Percentiles rank a stretch among this genome's conserved stretches.
phyloP scores from a whole-genome alignment of 2,888 invertebrate species.

The Thecophora atra region DNA sequence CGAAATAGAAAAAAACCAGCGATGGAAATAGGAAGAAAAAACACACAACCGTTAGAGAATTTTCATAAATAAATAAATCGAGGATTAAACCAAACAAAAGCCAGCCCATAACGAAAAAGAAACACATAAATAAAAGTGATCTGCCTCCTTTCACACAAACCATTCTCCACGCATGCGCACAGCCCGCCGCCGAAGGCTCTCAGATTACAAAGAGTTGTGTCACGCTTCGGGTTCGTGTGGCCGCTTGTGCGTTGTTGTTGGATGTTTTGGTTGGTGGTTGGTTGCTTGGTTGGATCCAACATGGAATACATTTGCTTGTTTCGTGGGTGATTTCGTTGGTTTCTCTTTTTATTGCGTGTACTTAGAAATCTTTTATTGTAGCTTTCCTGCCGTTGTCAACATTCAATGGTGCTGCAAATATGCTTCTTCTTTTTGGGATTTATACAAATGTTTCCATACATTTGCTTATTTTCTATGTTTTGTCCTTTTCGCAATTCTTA shows the following conservation, averaged over 20 bases:
- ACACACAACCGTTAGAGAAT: constrained; percentile 18
- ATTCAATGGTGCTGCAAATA: constrained; percentile 17
- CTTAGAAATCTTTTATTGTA: constrained; percentile 25
- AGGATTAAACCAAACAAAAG: neutral
- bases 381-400: constrained; percentile 4
- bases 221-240: constrained; percentile 25
- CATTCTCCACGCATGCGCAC: constrained; percentile 24
- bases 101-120: neutral
- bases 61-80: constrained; percentile 22
- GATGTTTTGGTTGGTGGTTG: neutral
- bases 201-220: constrained; percentile 9
- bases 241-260: neutral
- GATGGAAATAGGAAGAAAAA: neutral
- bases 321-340: neutral
- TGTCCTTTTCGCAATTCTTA: constrained; percentile 15
- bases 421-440: constrained; percentile 3
- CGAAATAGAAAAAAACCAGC: neutral
- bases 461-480: constrained; percentile 12
- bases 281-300: neutral
- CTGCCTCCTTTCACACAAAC: neutral
- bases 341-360: neutral
- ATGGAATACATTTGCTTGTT: neutral
- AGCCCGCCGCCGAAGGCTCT: neutral
- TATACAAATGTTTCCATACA: neutral
- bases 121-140: neutral